Percentiles rank a stretch among this genome's conserved stretches.
Conservation (phyloP, 1,140 invertebrate species). For the Homarus americanus region DNA sequence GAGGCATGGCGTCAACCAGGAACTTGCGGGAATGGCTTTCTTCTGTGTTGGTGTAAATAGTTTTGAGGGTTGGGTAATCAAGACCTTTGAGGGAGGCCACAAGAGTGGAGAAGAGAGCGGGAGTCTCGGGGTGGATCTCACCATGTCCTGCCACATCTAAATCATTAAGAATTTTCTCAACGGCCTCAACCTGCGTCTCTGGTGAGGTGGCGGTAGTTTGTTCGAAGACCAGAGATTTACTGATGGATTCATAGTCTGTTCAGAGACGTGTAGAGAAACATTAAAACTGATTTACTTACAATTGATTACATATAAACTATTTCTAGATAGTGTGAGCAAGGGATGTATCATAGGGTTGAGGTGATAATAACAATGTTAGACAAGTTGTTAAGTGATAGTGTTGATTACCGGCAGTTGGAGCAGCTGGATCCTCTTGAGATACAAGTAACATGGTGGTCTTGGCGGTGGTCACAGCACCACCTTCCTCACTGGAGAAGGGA, state of each 20-base stretch:
- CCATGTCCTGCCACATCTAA: constrained; percentile 75
- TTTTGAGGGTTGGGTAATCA: constrained; percentile 68
- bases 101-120: constrained; percentile 78
- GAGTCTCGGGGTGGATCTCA: constrained; percentile 78
- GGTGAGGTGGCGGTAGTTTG: background rate
- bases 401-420: background rate
- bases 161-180: constrained; percentile 24
- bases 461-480: constrained; percentile 83
- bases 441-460: constrained; percentile 19
- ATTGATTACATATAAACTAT: too few species aligned
- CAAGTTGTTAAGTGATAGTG: too few species aligned
- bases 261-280: background rate
- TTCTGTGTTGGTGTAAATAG: constrained; percentile 64
- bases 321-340: too few species aligned
- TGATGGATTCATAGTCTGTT: constrained; percentile 27
- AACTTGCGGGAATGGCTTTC: constrained; percentile 80
- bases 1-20: constrained; percentile 87
- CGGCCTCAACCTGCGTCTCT: constrained; percentile 25
- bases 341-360: too few species aligned
- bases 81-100: constrained; percentile 76
- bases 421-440: background rate
- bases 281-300: background rate
- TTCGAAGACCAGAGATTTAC: constrained; percentile 42
- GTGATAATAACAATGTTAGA: too few species aligned
- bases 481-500: constrained; percentile 85